Percentiles rank a stretch among this genome's conserved stretches.
These are phyloP conservation scores for Colletes gigas DNA, from an alignment of 1,140 invertebrate species.

Conservation along the genomic window DNA sequence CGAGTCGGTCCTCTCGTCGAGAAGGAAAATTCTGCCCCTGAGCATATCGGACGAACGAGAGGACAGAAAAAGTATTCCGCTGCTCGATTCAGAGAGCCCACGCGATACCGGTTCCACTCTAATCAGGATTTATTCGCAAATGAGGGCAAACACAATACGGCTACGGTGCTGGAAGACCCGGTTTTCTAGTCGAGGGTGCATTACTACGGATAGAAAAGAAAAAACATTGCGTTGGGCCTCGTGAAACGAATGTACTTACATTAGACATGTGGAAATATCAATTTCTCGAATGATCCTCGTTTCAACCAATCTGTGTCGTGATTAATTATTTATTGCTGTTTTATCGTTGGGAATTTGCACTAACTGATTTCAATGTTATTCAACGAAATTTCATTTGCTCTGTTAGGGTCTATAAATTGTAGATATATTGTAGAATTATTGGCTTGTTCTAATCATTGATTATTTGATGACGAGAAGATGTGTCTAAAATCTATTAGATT, in stretches of 20 bases:
- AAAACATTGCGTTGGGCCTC: slow-evolving; percentile 8
- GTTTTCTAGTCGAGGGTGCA: neutral
- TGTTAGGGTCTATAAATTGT: too few relatives aligned
- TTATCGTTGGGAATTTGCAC: too few relatives aligned
- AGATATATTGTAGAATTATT: too few relatives aligned
- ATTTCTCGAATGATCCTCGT: neutral
- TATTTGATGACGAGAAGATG: too few relatives aligned
- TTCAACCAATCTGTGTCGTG: neutral
- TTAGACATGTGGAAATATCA: slow-evolving; percentile 11
- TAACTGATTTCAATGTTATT: too few relatives aligned
- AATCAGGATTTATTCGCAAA: slow-evolving; percentile 54
- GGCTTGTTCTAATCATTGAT: too few relatives aligned
- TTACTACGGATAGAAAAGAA: slow-evolving; percentile 28
- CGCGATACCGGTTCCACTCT: slow-evolving; percentile 43
- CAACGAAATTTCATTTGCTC: too few relatives aligned
- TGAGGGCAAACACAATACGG: slow-evolving; percentile 47
- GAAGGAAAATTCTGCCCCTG: slow-evolving; percentile 40
- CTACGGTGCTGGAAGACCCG: slow-evolving; percentile 12
- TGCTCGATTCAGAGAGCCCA: slow-evolving; percentile 47
- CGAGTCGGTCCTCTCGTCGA: slow-evolving; percentile 28
- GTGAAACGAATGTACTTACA: slow-evolving; percentile 27
- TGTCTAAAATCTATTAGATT: too few relatives aligned
- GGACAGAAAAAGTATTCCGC: neutral
- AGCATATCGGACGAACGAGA: slow-evolving; percentile 1
- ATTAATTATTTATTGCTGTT: too few relatives aligned